These are phyloP conservation scores for Apamea monoglypha DNA, from an alignment of 2,888 invertebrate genomes.

Conservation along the genomic window DNA sequence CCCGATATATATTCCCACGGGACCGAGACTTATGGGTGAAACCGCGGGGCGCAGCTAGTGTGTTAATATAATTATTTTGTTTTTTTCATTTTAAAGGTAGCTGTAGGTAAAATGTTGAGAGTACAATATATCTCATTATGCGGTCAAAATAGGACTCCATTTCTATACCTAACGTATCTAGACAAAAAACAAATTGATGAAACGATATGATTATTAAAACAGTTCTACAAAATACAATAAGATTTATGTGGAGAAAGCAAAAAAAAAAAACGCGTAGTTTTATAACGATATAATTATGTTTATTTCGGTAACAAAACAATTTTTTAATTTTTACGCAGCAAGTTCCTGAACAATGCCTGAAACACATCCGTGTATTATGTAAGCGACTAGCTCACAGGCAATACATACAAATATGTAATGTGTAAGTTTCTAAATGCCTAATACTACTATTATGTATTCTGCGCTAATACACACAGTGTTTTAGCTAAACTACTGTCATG, in stretches of 20 bases:
- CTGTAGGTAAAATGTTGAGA: background rate
- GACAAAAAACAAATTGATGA: background rate
- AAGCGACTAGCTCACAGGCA: constrained; percentile 16
- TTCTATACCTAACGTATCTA: background rate
- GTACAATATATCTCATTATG: background rate
- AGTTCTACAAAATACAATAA: background rate
- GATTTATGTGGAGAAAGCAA: background rate
- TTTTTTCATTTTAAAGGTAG: background rate
- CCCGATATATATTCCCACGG: no score
- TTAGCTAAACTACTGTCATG: background rate
- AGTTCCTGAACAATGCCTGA: background rate
- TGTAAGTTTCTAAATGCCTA: background rate
- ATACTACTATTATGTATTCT: no score
- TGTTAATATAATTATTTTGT: background rate
- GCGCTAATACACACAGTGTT: background rate
- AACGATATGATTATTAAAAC: background rate
- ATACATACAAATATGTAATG: background rate
- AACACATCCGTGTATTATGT: constrained; percentile 8
- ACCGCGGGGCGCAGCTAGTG: no score
- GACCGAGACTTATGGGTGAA: no score
- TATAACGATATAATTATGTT: background rate
- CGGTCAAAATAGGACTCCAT: constrained; percentile 4
- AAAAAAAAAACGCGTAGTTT: background rate
- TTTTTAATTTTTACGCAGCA: background rate
- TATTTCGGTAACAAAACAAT: background rate